A percentile compares a stretch with the other conserved stretches of the same genome.
Evolutionary conservation across 1,140 invertebrate genomes (phyloP).

Genomic region (Mamestra configurata): DNA sequence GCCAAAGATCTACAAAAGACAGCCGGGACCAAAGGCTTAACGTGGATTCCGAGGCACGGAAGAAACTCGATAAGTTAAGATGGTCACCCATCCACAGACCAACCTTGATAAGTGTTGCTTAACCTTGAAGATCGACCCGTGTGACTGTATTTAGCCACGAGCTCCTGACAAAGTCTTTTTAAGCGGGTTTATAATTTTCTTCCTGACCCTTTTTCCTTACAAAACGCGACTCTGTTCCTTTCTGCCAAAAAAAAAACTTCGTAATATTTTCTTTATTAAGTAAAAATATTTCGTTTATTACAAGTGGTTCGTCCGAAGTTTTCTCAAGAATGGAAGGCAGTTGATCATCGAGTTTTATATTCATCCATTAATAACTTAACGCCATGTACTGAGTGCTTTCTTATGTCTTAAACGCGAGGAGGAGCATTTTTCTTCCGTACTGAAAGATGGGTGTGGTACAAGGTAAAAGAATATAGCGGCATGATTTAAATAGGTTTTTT

Average conservation of each 20-base stretch:
- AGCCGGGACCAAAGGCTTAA: too few species aligned
- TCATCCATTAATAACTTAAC: conserved; percentile 68
- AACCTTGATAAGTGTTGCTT: too few species aligned
- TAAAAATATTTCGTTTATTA: conserved; percentile 19
- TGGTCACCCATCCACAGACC: too few species aligned
- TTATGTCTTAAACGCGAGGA: conserved; percentile 58
- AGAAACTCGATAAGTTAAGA: too few species aligned
- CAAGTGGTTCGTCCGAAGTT: conserved; percentile 13
- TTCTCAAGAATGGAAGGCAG: conserved; percentile 17
- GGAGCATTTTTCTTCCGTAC: conserved; percentile 58
- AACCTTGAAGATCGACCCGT: too few species aligned
- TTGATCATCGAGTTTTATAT: conserved; percentile 63
- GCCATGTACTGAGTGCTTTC: conserved; percentile 67
- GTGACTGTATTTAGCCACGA: too few species aligned
- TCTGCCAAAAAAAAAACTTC: conserved; percentile 16
- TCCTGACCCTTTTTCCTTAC: neutral
- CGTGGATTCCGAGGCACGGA: too few species aligned
- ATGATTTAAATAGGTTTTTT: too few species aligned
- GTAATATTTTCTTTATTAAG: neutral
- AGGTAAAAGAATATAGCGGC: neutral
- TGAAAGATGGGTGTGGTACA: conserved; percentile 21
- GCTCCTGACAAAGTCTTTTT: too few species aligned
- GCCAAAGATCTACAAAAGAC: too few species aligned
- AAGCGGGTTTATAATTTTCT: too few species aligned
- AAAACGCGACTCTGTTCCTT: too few species aligned